Evolutionary conservation across 53 echinoderm and acorn worm genomes (phyloP).

Genomic region (Paracentrotus lividus): DNA sequence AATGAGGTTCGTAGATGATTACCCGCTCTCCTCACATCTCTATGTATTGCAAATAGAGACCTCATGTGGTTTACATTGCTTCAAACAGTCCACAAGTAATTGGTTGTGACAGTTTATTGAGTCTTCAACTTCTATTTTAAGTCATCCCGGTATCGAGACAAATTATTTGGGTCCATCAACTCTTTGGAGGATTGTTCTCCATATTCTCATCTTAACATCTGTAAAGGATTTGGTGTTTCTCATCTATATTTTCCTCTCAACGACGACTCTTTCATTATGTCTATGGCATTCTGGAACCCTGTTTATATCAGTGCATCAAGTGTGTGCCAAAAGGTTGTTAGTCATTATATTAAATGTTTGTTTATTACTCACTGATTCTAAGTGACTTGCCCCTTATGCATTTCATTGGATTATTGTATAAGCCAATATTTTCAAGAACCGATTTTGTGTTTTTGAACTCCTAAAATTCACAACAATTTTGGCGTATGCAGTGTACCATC

Average conservation of each 20-base stretch:
- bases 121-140: not conserved
- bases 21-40: too few relatives aligned
- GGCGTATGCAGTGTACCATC: too few relatives aligned
- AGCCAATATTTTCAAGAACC: too few relatives aligned
- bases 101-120: not conserved
- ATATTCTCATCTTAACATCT: not conserved
- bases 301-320: not conserved
- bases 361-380: too few relatives aligned
- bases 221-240: not conserved
- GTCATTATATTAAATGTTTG: too few relatives aligned
- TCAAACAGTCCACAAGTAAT: not conserved
- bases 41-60: not conserved
- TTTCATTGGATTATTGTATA: too few relatives aligned
- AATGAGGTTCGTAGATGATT: too few relatives aligned
- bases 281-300: constrained; percentile 37
- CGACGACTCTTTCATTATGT: constrained; percentile 1
- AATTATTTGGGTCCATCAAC: not conserved
- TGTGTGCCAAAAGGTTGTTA: not conserved
- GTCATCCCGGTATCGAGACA: not conserved
- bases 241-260: too few relatives aligned
- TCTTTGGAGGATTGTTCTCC: not conserved
- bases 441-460: too few relatives aligned
- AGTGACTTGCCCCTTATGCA: too few relatives aligned
- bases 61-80: not conserved
- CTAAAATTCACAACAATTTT: too few relatives aligned